Percentiles rank a stretch among this genome's conserved stretches.
Evolutionary conservation across 1,140 invertebrate species (phyloP).

Genomic region (Caenorhabditis briggsae): DNA sequence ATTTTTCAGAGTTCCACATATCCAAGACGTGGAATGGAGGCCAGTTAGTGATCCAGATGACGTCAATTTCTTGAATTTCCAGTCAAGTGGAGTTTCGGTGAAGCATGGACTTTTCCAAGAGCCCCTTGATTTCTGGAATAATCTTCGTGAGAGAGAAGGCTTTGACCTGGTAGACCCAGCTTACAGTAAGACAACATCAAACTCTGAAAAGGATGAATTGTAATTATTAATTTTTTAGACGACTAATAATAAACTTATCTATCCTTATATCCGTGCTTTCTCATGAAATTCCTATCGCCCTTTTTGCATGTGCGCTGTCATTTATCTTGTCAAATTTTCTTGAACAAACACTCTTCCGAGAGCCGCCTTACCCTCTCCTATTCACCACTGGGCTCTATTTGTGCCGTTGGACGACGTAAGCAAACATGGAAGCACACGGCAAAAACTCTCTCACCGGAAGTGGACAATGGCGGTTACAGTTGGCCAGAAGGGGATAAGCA

Average conservation of each 20-base stretch:
- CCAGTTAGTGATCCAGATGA: slow-evolving; percentile 41
- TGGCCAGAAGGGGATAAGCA: background rate
- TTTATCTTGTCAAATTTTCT: slow-evolving; percentile 47
- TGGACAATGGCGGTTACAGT: slow-evolving; percentile 51
- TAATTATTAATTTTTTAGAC: background rate
- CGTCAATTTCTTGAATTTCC: slow-evolving; percentile 40
- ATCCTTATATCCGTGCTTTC: background rate
- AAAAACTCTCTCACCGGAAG: slow-evolving; percentile 18
- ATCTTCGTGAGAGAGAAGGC: slow-evolving; percentile 20
- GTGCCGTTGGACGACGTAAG: background rate
- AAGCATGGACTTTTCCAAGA: slow-evolving; percentile 40
- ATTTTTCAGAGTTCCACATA: background rate
- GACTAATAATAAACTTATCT: no score
- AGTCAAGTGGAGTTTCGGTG: background rate
- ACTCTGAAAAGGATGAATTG: background rate
- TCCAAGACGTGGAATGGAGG: slow-evolving; percentile 17
- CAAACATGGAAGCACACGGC: slow-evolving; percentile 49
- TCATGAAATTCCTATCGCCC: background rate
- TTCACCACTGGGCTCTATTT: background rate
- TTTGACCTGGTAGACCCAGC: slow-evolving; percentile 31
- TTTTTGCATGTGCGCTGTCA: slow-evolving; percentile 23
- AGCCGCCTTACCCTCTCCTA: background rate
- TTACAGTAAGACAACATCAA: background rate
- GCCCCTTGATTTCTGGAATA: slow-evolving; percentile 23
- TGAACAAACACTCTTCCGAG: slow-evolving; percentile 30